These are phyloP conservation scores for Oophaga sylvatica DNA, from an alignment of 2,797 vertebrate species.

Conservation along the genomic window DNA sequence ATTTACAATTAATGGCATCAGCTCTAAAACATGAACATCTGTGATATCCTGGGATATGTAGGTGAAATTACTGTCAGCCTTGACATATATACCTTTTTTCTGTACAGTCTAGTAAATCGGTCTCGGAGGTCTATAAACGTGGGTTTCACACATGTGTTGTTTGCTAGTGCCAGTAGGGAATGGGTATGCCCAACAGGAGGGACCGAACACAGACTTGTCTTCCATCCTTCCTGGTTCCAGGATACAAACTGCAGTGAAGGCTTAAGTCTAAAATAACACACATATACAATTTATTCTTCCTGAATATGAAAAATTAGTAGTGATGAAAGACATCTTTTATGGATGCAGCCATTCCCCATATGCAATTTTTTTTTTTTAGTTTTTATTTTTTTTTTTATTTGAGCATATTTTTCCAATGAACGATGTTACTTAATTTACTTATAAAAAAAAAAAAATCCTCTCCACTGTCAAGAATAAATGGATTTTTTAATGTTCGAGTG, in stretches of 20 bases:
- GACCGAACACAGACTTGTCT: conserved; percentile 90
- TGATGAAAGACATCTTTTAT: not conserved
- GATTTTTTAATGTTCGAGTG: too few relatives aligned
- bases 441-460: too few relatives aligned
- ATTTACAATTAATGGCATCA: not conserved
- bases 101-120: conserved; percentile 88
- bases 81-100: conserved; percentile 82
- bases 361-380: too few relatives aligned
- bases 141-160: conserved; percentile 91
- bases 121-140: conserved; percentile 85
- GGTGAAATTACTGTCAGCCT: not conserved
- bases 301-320: not conserved
- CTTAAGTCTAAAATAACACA: conserved; percentile 78
- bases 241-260: conserved; percentile 87
- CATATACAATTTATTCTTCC: not conserved
- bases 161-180: conserved; percentile 90
- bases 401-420: too few relatives aligned
- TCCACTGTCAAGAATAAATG: too few relatives aligned
- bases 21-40: too few relatives aligned
- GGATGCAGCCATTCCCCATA: too few relatives aligned
- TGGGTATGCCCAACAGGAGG: conserved; percentile 90
- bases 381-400: too few relatives aligned
- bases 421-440: too few relatives aligned
- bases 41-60: too few relatives aligned
- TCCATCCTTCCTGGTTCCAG: conserved; percentile 98